Evolutionary conservation across 2,888 invertebrate species (phyloP).

Genomic region (Rhopalosiphum nymphaeae): DNA sequence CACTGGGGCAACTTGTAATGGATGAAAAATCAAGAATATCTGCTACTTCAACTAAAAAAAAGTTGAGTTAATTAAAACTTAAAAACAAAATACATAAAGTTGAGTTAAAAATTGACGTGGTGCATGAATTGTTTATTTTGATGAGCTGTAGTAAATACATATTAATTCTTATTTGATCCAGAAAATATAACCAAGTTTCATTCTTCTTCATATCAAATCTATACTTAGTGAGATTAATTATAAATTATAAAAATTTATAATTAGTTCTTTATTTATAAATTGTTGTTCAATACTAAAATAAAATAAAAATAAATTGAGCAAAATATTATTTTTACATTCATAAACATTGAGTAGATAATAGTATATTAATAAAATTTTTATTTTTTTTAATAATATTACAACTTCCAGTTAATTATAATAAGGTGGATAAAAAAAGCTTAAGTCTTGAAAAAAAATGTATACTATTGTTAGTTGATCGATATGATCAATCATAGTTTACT

Average conservation of each 20-base stretch:
- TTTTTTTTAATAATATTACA: not conserved
- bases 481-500: not conserved
- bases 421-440: not conserved
- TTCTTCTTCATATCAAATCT: slow-evolving; percentile 1
- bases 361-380: not conserved
- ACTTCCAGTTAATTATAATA: not conserved
- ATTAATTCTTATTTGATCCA: not conserved
- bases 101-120: not conserved
- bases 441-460: not conserved
- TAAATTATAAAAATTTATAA: slow-evolving; percentile 1
- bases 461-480: not conserved
- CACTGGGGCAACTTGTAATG: slow-evolving; percentile 6
- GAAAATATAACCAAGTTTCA: not conserved
- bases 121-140: slow-evolving; percentile 8
- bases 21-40: slow-evolving; percentile 20
- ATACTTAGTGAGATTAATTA: slow-evolving; percentile 10
- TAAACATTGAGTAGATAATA: not conserved
- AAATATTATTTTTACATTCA: slow-evolving; percentile 10
- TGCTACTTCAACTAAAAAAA: slow-evolving; percentile 35
- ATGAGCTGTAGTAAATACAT: not conserved
- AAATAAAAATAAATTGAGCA: not conserved
- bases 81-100: not conserved
- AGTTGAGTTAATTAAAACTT: not conserved
- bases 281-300: not conserved
- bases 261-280: not conserved